Evolutionary conservation across 2,888 invertebrate species (phyloP).

Genomic region (Epicampocera succincta): DNA sequence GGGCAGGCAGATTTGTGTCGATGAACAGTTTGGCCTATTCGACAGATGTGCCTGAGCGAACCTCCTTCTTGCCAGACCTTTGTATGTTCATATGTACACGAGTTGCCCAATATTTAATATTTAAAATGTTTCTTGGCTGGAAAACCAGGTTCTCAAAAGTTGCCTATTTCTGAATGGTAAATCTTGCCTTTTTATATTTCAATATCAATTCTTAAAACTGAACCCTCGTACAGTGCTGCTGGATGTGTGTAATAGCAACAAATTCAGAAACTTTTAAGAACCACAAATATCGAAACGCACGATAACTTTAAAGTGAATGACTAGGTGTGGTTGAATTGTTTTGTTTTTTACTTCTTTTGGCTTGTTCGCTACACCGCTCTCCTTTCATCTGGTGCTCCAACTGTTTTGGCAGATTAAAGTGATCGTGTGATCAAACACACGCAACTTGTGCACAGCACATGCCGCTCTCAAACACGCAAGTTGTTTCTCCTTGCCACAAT

Average conservation of each 20-base stretch:
- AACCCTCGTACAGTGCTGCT: constrained; percentile 30
- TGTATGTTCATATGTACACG: no score
- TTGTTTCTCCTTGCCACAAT: neutral
- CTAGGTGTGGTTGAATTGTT: constrained; percentile 65
- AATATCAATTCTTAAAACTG: no score
- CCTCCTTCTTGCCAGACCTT: no score
- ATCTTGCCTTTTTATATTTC: no score
- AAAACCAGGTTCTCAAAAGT: no score
- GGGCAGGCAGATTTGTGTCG: no score
- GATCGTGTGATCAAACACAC: constrained; percentile 70
- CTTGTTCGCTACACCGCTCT: neutral
- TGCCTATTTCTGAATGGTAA: no score
- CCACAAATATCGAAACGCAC: constrained; percentile 60
- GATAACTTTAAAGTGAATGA: constrained; percentile 60
- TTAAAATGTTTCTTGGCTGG: no score
- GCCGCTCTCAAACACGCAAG: constrained; percentile 67
- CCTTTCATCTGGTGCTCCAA: constrained; percentile 25
- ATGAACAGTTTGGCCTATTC: no score
- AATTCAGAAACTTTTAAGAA: constrained; percentile 52
- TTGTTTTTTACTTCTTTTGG: constrained; percentile 1
- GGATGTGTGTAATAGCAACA: constrained; percentile 20
- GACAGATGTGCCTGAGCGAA: no score
- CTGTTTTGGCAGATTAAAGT: constrained; percentile 54
- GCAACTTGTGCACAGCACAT: constrained; percentile 70
- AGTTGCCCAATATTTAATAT: no score